These are phyloP conservation scores for Melanogrammus aeglefinus DNA, from an alignment of 2,797 vertebrate species.

Conservation along the genomic window DNA sequence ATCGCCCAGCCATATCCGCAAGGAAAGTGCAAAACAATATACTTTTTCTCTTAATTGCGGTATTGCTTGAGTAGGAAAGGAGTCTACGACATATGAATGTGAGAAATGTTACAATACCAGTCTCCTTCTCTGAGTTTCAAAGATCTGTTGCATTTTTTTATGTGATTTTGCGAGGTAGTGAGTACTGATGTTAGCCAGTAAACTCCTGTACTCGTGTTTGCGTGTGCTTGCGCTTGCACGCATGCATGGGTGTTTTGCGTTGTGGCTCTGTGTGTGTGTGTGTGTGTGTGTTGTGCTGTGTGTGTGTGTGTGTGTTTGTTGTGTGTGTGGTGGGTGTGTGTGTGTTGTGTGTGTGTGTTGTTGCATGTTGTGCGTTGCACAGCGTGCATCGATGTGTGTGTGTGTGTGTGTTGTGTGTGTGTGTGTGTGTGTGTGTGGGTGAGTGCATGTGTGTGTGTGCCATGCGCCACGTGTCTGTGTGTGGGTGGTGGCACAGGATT, in stretches of 20 bases:
- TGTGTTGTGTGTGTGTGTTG: no score
- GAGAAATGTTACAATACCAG: not conserved
- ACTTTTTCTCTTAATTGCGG: not conserved
- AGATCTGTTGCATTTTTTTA: not conserved
- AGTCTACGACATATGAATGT: not conserved
- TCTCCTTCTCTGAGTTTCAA: no score
- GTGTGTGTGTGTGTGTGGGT: constrained; percentile 15
- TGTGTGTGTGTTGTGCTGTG: constrained; percentile 6
- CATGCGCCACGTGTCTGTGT: no score
- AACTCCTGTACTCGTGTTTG: not conserved
- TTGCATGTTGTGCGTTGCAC: no score
- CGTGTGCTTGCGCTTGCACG: not conserved
- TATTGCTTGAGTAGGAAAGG: not conserved
- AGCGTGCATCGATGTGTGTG: no score
- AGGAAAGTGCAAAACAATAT: not conserved
- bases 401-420: constrained; percentile 17
- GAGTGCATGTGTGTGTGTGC: no score
- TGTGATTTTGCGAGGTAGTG: not conserved
- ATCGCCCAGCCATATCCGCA: not conserved
- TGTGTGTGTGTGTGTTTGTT: no score
- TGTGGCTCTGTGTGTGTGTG: no score
- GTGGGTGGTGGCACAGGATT: constrained; percentile 53
- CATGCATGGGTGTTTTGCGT: constrained; percentile 8
- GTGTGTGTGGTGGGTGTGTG: no score
- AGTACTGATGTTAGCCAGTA: not conserved